Conservation (phyloP, 2,797 vertebrate species). For the Thripadectes ignobilis region DNA sequence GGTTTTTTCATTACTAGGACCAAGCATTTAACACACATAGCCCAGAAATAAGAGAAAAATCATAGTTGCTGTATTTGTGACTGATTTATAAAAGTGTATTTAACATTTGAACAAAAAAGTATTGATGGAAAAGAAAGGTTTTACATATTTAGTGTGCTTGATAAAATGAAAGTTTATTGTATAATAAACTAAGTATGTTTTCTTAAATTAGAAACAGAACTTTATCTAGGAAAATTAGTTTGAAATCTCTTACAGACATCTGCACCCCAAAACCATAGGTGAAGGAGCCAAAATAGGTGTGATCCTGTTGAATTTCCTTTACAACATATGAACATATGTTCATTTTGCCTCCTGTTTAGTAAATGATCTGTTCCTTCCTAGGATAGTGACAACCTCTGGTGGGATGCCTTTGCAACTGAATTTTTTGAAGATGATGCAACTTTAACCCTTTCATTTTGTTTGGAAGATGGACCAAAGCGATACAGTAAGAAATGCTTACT, state of each 20-base stretch:
- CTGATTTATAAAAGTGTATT: neutral
- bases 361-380: constrained; percentile 76
- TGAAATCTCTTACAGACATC: neutral
- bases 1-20: neutral
- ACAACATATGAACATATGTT: neutral
- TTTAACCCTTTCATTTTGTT: constrained; percentile 98
- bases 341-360: constrained; percentile 60
- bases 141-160: neutral
- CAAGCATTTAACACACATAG: neutral
- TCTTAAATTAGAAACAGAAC: neutral
- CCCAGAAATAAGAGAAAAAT: neutral
- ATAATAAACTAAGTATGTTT: neutral
- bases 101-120: neutral
- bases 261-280: neutral
- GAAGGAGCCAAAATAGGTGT: neutral
- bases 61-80: neutral
- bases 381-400: constrained; percentile 99
- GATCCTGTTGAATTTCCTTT: neutral
- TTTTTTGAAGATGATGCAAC: constrained; percentile 99
- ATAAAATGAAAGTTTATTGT: neutral
- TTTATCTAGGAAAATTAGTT: neutral
- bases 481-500: constrained; percentile 89
- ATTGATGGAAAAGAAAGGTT: neutral
- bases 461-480: constrained; percentile 99
- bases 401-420: constrained; percentile 98